Evolutionary conservation across 2,797 vertebrate genomes (phyloP).

Genomic region (Anolis apletophallus): DNA sequence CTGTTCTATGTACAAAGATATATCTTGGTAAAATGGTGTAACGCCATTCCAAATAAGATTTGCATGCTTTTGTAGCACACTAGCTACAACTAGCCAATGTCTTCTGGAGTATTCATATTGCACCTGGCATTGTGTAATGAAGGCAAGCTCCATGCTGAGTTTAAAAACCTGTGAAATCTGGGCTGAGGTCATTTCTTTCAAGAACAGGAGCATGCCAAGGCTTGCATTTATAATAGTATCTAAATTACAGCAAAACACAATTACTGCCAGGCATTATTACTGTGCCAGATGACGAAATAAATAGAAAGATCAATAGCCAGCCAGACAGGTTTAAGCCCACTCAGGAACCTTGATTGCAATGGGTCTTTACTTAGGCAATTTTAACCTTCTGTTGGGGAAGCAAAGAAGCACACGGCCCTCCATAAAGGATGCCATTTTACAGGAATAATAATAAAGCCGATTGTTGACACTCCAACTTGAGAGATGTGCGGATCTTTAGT

Average conservation of each 20-base stretch:
- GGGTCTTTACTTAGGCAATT: background rate
- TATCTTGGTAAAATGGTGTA: background rate
- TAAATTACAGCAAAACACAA: background rate
- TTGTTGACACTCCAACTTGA: background rate
- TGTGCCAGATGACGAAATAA: background rate
- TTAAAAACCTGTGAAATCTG: background rate
- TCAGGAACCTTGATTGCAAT: background rate
- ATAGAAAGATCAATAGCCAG: background rate
- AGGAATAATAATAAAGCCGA: background rate
- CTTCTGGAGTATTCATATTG: background rate
- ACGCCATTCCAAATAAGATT: background rate
- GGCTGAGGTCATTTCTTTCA: background rate
- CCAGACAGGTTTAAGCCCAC: background rate
- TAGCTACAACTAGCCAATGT: background rate
- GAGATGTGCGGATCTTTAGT: background rate
- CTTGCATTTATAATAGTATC: background rate
- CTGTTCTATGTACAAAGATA: background rate
- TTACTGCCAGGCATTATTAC: background rate
- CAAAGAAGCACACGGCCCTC: background rate
- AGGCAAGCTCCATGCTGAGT: background rate
- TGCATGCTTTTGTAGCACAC: background rate
- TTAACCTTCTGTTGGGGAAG: conserved; percentile 8
- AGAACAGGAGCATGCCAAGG: background rate
- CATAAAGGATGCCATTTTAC: background rate
- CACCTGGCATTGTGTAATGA: background rate